A percentile compares a stretch with the other conserved stretches of the same genome.
Evolutionary conservation across 1,140 invertebrate genomes (phyloP).

Genomic region (Zaprionus davidi): DNA sequence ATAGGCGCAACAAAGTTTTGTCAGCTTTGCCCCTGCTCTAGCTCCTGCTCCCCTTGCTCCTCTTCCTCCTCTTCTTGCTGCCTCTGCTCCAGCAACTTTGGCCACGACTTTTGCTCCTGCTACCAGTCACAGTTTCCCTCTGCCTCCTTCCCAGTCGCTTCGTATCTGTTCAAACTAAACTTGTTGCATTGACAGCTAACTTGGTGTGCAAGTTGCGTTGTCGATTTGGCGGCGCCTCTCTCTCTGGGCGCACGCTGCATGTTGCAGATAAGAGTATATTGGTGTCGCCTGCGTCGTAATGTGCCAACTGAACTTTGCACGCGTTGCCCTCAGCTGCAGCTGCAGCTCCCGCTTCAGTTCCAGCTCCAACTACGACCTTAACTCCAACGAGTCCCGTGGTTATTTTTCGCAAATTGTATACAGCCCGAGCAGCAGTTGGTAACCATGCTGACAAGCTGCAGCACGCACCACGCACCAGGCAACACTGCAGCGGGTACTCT

Average conservation of each 20-base stretch:
- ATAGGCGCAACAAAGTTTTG: conserved; percentile 72
- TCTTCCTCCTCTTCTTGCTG: not conserved
- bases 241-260: conserved; percentile 31
- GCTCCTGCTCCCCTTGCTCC: no score
- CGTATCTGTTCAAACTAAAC: conserved; percentile 43
- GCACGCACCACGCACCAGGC: conserved; percentile 28
- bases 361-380: not conserved
- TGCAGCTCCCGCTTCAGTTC: not conserved
- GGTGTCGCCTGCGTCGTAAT: conserved; percentile 29
- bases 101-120: not conserved
- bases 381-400: conserved; percentile 16
- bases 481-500: not conserved
- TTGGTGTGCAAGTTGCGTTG: conserved; percentile 40
- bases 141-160: not conserved
- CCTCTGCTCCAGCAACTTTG: not conserved
- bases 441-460: conserved; percentile 64
- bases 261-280: conserved; percentile 54
- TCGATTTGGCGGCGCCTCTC: conserved; percentile 33
- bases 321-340: not conserved
- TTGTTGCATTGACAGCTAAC: conserved; percentile 72
- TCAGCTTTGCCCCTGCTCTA: conserved; percentile 7
- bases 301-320: conserved; percentile 44
- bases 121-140: not conserved
- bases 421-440: conserved; percentile 50
- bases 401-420: conserved; percentile 69